These are phyloP conservation scores for Sebastiscus tertius DNA, from an alignment of 2,797 vertebrate genomes.

Conservation along the genomic window DNA sequence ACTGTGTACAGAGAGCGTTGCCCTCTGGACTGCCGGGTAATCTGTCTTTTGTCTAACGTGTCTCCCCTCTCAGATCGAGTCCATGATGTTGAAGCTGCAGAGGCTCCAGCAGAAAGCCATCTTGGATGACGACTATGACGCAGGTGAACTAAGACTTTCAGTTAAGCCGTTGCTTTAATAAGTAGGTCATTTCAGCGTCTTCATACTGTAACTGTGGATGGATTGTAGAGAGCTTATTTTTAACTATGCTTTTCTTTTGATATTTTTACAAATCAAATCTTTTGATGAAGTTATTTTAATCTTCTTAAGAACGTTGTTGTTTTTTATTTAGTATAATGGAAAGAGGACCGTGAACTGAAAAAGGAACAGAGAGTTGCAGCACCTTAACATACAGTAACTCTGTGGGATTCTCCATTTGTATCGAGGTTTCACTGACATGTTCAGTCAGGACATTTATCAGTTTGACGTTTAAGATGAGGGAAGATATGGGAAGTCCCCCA, in stretches of 20 bases:
- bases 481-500: background rate
- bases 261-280: background rate
- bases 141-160: constrained; percentile 80
- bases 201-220: background rate
- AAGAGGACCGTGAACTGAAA: background rate
- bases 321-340: background rate
- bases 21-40: constrained; percentile 43
- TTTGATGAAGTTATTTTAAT: background rate
- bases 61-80: constrained; percentile 82
- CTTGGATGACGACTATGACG: constrained; percentile 89
- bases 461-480: background rate
- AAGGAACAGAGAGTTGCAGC: background rate
- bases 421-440: background rate
- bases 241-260: background rate
- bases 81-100: constrained; percentile 87
- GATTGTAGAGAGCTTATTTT: background rate
- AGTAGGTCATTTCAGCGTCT: background rate
- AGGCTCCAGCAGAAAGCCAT: constrained; percentile 90
- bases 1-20: constrained; percentile 26
- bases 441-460: background rate
- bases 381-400: background rate
- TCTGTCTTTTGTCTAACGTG: background rate
- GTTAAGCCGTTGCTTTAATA: constrained; percentile 4
- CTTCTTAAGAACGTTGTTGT: background rate
- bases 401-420: background rate